phyloP scores from a whole-genome alignment of 2,797 vertebrate genomes.

The Gallinago solitaria region DNA sequence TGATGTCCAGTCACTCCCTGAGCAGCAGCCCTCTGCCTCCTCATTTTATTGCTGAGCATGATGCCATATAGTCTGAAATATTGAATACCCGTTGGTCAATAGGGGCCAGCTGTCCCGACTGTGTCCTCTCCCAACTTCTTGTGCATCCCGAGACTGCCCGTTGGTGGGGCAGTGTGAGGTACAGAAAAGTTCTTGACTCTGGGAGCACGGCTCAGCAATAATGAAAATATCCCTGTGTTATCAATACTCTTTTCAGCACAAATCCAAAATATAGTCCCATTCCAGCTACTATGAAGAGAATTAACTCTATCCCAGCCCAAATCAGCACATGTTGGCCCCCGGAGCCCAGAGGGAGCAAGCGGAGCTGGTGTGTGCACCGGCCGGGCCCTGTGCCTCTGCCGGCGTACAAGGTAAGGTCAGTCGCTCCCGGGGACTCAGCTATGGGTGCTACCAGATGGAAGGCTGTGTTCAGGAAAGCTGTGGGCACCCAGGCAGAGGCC shows the following conservation, averaged over 20 bases:
- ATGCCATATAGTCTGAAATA: background rate
- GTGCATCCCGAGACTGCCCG: accelerated
- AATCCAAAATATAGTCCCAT: background rate
- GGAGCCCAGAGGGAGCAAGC: too few species aligned
- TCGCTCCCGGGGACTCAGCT: too few species aligned
- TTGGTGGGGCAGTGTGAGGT: background rate
- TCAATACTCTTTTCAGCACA: background rate
- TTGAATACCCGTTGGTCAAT: too few species aligned
- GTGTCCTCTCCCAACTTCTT: background rate
- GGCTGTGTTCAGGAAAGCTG: too few species aligned
- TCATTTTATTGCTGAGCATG: background rate
- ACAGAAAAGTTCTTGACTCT: background rate
- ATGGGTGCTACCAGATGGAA: too few species aligned
- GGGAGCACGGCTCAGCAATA: background rate
- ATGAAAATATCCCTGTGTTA: background rate
- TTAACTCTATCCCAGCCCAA: background rate
- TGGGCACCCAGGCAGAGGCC: too few species aligned
- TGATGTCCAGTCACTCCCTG: accelerated
- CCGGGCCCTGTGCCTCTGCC: too few species aligned
- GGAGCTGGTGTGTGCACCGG: too few species aligned
- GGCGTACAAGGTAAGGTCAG: too few species aligned
- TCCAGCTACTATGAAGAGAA: background rate
- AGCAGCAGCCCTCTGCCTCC: accelerated
- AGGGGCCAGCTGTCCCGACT: background rate
- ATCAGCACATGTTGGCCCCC: background rate